Evolutionary conservation across 2,797 vertebrate species (phyloP), one percentile per base, ranked within the genome.

Genomic region (Phoebastria nigripes): DNA sequence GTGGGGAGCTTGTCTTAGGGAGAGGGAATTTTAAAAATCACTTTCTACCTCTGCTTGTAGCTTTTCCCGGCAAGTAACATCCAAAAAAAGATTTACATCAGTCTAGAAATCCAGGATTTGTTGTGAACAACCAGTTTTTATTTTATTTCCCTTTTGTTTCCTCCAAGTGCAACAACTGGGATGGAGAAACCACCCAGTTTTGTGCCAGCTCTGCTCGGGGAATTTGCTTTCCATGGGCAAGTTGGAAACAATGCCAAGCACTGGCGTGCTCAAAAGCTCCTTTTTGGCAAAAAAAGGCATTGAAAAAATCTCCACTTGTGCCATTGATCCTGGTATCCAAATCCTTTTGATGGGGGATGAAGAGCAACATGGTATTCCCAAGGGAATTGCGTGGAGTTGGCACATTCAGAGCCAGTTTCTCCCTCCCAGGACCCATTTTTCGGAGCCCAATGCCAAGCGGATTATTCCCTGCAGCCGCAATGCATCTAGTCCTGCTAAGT

Each of bases 371-470:
- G 7, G 15, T 26, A 19, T 83, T 82, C 58, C 69, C 12, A 19
- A 44, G 26, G 35, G 44, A 83, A 26, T 8, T 0, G 0, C 0
- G 4, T 12, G 24, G 33, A 67, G 25, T 33, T 0, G 0, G 69
- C 37, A 12, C 39, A 37, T 69, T 41, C 46, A 26, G 78, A 55
- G 21, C 25, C 31, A 8, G 19, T 46, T 90, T 62, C 31, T 62
- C 37, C 24, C 73, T 74, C 33, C 26, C 5, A 5, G 58, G 58
- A 51, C 20, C 39, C 29, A 10, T 35, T 46, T 86, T 56, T 41
- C 0, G 1, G 52, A 78, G 35, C 41, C 4, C 2, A 35, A 2
- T 69, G 69, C 84, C 70, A 29, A 77, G 44, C 0, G 1, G n/a
- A 35, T 80, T 72, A 5, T 71, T 87, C 86, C 73, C 29, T 20